A percentile compares a stretch with the other conserved stretches of the same genome.
phyloP scores from a whole-genome alignment of 2,888 invertebrate genomes.

The Callyntrura sp. region DNA sequence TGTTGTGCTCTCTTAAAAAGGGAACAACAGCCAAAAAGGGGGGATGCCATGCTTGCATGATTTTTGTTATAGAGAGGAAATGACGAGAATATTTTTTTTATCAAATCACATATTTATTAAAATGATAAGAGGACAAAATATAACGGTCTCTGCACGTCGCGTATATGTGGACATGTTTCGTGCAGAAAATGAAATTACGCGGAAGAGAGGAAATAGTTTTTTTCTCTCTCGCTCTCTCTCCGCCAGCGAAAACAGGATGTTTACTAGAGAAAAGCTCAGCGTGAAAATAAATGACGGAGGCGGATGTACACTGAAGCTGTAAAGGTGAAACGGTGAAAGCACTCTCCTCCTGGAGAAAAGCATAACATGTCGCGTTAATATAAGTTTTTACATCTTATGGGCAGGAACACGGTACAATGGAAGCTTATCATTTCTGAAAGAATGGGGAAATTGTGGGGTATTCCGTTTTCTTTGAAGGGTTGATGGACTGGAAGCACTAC shows the following conservation, averaged over 20 bases:
- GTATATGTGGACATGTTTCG: not conserved
- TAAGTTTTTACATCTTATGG: not conserved
- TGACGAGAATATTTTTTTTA: not conserved
- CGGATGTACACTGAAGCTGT: conserved; percentile 6
- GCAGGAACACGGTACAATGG: no score
- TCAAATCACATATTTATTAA: not conserved
- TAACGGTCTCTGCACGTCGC: not conserved
- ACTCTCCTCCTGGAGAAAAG: conserved; percentile 14
- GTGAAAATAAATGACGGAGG: conserved; percentile 9
- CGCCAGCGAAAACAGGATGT: not conserved
- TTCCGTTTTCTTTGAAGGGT: not conserved
- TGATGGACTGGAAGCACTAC: not conserved
- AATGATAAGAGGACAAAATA: conserved; percentile 37
- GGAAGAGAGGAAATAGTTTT: conserved; percentile 29
- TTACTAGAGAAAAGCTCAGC: not conserved
- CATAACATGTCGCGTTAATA: no score
- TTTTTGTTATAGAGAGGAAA: not conserved
- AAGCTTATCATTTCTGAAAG: not conserved
- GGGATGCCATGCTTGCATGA: not conserved
- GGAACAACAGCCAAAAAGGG: not conserved
- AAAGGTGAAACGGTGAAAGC: conserved; percentile 63
- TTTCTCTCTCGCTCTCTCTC: no score
- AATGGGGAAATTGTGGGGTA: conserved; percentile 47
- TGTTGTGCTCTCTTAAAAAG: no score
- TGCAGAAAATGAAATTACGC: conserved; percentile 24